phyloP scores from a whole-genome alignment of 2,113 vertebrate species.

The Anseranas semipalmata region DNA sequence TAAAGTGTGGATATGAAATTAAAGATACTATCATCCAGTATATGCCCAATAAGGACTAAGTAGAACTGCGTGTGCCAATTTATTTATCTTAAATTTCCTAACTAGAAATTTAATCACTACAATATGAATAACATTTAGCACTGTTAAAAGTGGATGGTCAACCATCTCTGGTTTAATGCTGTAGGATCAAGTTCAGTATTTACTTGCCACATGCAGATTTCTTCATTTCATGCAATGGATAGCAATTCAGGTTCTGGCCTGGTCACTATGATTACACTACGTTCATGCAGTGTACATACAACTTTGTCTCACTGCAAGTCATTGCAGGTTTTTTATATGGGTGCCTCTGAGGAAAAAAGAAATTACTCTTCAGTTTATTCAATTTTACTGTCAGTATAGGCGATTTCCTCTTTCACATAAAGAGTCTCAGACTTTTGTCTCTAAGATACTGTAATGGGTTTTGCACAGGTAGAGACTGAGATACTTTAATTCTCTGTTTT shows the following conservation, averaged over 20 bases:
- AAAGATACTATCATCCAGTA: not conserved
- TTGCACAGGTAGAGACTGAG: not conserved
- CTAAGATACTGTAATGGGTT: not conserved
- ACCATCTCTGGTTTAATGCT: not conserved
- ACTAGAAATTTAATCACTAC: not conserved
- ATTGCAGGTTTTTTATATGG: not conserved
- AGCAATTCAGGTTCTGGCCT: not conserved
- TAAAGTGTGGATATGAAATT: not conserved
- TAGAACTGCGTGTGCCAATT: not conserved
- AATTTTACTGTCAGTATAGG: not conserved
- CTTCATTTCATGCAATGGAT: not conserved
- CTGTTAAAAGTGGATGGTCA: not conserved
- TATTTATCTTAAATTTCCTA: not conserved
- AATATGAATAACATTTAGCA: not conserved
- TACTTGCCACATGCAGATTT: not conserved
- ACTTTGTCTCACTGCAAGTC: not conserved
- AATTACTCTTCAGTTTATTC: not conserved
- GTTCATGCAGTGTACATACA: not conserved
- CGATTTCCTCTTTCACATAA: not conserved
- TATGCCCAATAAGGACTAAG: not conserved
- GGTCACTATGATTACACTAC: not conserved
- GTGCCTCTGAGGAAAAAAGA: not conserved
- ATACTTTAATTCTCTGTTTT: not conserved
- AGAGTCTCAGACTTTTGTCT: not conserved
- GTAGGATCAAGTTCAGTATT: not conserved